Percentiles rank a stretch among this genome's conserved stretches.
Evolutionary conservation across 1,140 invertebrate genomes (phyloP).

Genomic region (Trachelipus rathkii): DNA sequence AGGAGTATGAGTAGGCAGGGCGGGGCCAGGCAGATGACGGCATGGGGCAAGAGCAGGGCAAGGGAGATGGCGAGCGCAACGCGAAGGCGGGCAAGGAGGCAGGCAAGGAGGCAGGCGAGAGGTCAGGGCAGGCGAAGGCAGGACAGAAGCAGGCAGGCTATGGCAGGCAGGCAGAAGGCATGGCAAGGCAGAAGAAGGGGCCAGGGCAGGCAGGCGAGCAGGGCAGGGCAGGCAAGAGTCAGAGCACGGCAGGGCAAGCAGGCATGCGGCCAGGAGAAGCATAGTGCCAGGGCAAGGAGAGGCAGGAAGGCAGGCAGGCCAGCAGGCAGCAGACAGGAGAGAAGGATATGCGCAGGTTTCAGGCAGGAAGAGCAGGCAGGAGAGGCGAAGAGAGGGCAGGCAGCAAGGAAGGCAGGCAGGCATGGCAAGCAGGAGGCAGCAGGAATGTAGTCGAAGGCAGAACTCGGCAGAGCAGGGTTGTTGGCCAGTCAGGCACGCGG

Average conservation of each 20-base stretch:
- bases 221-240: neutral
- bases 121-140: neutral
- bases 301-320: neutral
- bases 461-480: too few species aligned
- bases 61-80: neutral
- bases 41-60: neutral
- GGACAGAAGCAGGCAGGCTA: neutral
- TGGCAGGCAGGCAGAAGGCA: neutral
- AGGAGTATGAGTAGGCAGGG: too few species aligned
- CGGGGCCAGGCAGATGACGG: too few species aligned
- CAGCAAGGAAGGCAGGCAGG: too few species aligned
- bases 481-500: too few species aligned
- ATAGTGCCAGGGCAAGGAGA: neutral
- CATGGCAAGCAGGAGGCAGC: too few species aligned
- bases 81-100: neutral
- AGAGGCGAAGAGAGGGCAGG: neutral
- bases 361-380: constrained; percentile 1
- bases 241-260: neutral
- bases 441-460: too few species aligned
- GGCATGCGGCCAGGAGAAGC: neutral
- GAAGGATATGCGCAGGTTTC: neutral
- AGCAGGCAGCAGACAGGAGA: neutral
- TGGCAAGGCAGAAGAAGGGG: neutral
- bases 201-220: too few species aligned
- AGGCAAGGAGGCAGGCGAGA: too few species aligned